Evolutionary conservation across 2,888 invertebrate genomes (phyloP), one percentile per base, ranked within the genome.

Genomic region (Coleophora deauratella): DNA sequence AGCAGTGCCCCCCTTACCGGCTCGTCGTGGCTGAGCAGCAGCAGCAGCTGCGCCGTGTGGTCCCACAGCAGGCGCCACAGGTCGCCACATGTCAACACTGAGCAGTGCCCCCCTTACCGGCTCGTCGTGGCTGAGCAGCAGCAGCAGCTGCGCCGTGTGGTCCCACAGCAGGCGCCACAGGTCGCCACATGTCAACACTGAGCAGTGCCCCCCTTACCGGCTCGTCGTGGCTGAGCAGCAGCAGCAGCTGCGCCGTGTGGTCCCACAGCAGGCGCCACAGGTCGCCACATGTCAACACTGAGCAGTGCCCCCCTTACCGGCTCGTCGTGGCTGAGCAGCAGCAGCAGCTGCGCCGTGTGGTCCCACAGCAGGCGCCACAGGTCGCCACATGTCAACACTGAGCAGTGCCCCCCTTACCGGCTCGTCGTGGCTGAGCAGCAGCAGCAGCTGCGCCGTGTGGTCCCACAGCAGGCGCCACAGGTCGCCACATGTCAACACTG

Each of bases 1-100:
- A 8, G 28, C 28, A 9, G 28, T 28, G 28, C 9, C 7, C 7
- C 28, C 7, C 7, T 28, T 28, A 28, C 28, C 28, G 28, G 6
- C 7, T 28, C 28, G 28, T 28, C 28, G 28, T 9, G 28, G 28
- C 28, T 9, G 28, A 28, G 28, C 28, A 28, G 28, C 28, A 28
- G 28, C 28, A 28, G 64, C 89, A 93, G 43, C 92, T 92, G 60
- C 86, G 84, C 55, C 88, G 28, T 28, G 28, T 28, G 91, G 88
- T 45, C 91, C 88, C 71, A 93, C 86, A 57, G 91, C 90, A 64
- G 82, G 68, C 62, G 93, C 93, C 51, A 92, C 86, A 86, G 28
- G 28, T 28, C 28, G 28, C 7, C 28, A 9, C 7, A 6, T 6
- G 28, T 9, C 7, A 9, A 9, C 28, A 9, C 7, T 28, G 28